Conservation (phyloP, 2,113 vertebrate genomes). For the Sinocyclocheilus maitianheensis region DNA sequence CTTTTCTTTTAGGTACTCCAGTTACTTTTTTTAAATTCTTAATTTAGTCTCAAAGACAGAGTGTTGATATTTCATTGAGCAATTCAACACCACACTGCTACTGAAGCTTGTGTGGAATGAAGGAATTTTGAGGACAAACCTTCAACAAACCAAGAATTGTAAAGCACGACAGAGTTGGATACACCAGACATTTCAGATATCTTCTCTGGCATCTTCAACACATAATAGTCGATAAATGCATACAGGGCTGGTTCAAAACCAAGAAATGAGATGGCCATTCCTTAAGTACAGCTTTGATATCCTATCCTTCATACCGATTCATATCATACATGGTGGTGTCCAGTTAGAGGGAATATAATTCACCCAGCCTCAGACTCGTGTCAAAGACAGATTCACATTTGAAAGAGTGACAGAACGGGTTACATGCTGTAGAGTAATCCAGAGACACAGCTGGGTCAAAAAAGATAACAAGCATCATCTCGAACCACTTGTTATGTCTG, state of each 20-base stretch:
- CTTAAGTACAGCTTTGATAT: not conserved
- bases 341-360: not conserved
- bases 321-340: not conserved
- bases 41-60: not conserved
- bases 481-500: slow-evolving; percentile 31
- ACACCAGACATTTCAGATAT: not conserved
- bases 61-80: not conserved
- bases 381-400: not conserved
- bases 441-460: slow-evolving; percentile 24
- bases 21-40: too few relatives aligned
- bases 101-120: slow-evolving; percentile 14
- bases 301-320: not conserved
- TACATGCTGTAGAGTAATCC: not conserved
- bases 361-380: not conserved
- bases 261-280: not conserved
- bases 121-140: not conserved
- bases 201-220: not conserved
- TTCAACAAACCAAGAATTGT: not conserved
- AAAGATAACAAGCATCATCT: slow-evolving; percentile 31
- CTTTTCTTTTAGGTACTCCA: not conserved
- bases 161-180: not conserved
- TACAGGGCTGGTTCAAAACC: not conserved
- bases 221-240: not conserved
- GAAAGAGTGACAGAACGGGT: slow-evolving; percentile 2
- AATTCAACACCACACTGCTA: not conserved